Percentiles rank a stretch among this genome's conserved stretches.
Conservation (phyloP, 1,140 invertebrate genomes). For the Saccostrea glomerata region DNA sequence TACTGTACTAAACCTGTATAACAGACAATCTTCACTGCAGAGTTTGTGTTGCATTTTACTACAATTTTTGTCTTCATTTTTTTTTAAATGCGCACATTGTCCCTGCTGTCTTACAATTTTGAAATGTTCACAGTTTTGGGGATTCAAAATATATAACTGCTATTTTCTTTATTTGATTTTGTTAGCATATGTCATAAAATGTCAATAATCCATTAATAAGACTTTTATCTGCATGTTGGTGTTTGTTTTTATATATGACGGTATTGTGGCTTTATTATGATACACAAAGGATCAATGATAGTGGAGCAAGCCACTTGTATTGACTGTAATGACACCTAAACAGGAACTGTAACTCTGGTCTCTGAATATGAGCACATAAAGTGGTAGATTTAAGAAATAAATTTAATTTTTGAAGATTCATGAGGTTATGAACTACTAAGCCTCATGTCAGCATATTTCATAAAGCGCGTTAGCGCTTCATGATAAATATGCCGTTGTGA, state of each 20-base stretch:
- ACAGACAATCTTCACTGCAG: no score
- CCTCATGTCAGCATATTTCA: no score
- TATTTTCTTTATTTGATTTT: neutral
- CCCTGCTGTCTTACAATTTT: neutral
- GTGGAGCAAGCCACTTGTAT: neutral
- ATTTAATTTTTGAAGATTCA: no score
- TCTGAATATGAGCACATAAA: no score
- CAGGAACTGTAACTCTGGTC: no score
- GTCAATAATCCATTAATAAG: neutral
- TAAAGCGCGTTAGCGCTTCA: no score
- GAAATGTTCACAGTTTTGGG: neutral
- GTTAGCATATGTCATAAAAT: slow-evolving; percentile 4
- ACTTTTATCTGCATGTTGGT: slow-evolving; percentile 23
- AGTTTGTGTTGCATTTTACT: neutral
- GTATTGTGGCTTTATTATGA: neutral
- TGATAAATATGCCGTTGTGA: no score
- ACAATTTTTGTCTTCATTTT: neutral
- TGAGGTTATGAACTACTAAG: no score
- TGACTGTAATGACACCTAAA: no score
- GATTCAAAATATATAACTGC: neutral
- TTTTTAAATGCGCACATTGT: neutral
- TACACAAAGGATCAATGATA: neutral
- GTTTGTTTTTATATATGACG: neutral
- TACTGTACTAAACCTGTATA: no score
- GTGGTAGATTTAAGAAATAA: no score